Conservation (phyloP, 2,113 vertebrate genomes). For the Dromas ardeola region DNA sequence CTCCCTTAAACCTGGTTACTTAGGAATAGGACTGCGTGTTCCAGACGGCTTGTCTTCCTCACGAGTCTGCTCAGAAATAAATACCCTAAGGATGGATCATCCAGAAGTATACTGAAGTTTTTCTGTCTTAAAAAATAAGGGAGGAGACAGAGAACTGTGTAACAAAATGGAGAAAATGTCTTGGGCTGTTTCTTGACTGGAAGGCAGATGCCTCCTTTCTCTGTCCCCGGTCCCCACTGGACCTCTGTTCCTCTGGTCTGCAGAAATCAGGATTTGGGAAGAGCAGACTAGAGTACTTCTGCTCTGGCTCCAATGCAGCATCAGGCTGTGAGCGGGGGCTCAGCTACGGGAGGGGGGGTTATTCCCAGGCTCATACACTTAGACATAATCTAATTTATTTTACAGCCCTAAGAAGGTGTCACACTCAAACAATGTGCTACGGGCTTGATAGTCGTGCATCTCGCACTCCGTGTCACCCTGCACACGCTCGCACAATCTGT, state of each 20-base stretch:
- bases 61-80: not conserved
- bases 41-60: not conserved
- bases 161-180: not conserved
- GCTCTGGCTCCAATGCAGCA: not conserved
- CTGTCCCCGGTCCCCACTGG: not conserved
- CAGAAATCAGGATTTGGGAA: not conserved
- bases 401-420: not conserved
- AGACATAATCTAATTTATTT: not conserved
- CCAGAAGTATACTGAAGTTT: not conserved
- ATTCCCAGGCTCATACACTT: not conserved
- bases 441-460: not conserved
- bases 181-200: not conserved
- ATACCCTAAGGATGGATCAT: not conserved
- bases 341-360: rapidly evolving
- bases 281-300: not conserved
- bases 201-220: not conserved
- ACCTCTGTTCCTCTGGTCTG: not conserved
- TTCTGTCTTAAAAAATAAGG: not conserved
- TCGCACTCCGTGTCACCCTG: not conserved
- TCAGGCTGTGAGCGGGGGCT: not conserved
- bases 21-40: not conserved
- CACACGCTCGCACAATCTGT: not conserved
- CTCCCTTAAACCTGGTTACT: not conserved
- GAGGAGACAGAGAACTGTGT: not conserved
- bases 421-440: rapidly evolving